A percentile compares a stretch with the other conserved stretches of the same genome.
These are phyloP conservation scores for Metopia argyrocephala DNA, from an alignment of 2,888 invertebrate genomes.

Conservation along the genomic window DNA sequence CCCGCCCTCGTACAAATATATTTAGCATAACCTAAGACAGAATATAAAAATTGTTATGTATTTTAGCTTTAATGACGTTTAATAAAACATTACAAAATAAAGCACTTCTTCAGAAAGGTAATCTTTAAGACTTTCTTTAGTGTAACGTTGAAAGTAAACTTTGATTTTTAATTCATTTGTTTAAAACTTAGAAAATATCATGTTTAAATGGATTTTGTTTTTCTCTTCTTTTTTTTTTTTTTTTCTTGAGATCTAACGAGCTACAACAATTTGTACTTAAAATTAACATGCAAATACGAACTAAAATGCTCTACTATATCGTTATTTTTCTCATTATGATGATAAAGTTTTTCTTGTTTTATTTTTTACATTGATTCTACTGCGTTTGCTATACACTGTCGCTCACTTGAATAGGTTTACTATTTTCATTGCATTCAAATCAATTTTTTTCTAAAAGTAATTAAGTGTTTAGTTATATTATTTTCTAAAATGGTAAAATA, in stretches of 20 bases:
- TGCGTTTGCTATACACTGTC: too few relatives aligned
- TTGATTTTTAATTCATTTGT: background rate
- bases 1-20: too few relatives aligned
- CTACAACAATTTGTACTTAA: constrained; percentile 24
- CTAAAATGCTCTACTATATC: constrained; percentile 33
- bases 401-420: too few relatives aligned
- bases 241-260: constrained; percentile 14
- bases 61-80: constrained; percentile 63
- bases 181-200: constrained; percentile 21
- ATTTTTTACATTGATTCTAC: too few relatives aligned
- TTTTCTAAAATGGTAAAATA: too few relatives aligned
- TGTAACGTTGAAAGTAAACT: too few relatives aligned
- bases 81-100: constrained; percentile 51
- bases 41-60: constrained; percentile 40
- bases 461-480: too few relatives aligned
- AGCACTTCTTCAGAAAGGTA: constrained; percentile 26
- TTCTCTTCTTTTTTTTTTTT: too few relatives aligned
- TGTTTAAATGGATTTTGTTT: too few relatives aligned
- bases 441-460: too few relatives aligned
- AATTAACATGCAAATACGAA: constrained; percentile 56
- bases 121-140: background rate
- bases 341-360: constrained; percentile 45
- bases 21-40: too few relatives aligned
- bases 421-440: too few relatives aligned
- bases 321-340: constrained; percentile 27